Evolutionary conservation across 2,888 invertebrate species (phyloP), one percentile per base, ranked within the genome.

Genomic region (Drosophila histrio): DNA sequence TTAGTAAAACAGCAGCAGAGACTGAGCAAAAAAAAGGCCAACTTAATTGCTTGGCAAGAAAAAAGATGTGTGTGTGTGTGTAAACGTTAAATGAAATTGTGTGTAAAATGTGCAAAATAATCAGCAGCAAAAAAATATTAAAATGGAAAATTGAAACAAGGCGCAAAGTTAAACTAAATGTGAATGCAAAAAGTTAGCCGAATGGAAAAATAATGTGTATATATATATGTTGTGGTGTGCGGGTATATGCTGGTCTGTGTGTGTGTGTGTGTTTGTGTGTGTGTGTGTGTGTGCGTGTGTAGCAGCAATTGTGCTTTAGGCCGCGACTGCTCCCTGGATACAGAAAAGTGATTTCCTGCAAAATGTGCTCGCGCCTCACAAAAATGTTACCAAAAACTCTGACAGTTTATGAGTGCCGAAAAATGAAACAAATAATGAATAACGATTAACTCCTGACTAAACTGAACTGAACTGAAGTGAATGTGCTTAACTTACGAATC

Each of bases 321-420:
- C 73, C 72, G 73, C 73, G 63, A 43, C 56, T 19, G 79, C 85
- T 84, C 84, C 77, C 88, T 89, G 86, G 90, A 89, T 89, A 89
- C 89, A 89, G 82, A 89, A 89, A 89, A 89, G 88, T 82, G 89
- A 85, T 88, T 89, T 84, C 75, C 82, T 86, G 86, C 79, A 80
- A 87, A 83, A 79, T 57, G 58, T 68, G 77, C 60, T 52, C 56
- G 57, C 65, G 65, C 56, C 59, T 50, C 57, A 32, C 24, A 79
- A 17, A 17, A 21, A 1, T 3, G 7, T 7, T 19, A 3, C 7
- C n/a, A 44, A 28, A 44, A 19, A 43, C 36, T 36, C 5, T 7
- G 15, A 34, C 32, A 32, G 26, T 26, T 26, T 38, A n/a, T 36
- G 43, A 63, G 49, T 60, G 49, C 22, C 19, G 22, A 36, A 44